Base-by-base conservation (phyloP, 2,888 invertebrate genomes). In the Agrotis exclamationis region DNA sequence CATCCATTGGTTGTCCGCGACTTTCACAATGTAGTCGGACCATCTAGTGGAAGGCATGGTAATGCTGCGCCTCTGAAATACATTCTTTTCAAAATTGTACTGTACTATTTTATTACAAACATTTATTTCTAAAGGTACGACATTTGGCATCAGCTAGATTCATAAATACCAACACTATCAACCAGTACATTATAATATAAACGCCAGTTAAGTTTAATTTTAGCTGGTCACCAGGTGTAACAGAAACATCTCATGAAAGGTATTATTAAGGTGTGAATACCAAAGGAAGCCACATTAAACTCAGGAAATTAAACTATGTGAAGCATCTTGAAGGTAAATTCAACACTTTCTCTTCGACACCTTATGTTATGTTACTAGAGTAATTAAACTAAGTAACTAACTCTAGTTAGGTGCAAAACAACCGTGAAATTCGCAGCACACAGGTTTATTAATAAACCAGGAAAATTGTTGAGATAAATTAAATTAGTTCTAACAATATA, bases 221-320 rank as follows among this genome's bases (percentile, higher is more conserved):
- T 11, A 50, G 5, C 3, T 45, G 6, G 13, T 20, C n/a, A 33
- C 16, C 39, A 48, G 1, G n/a, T 18, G 3, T 5, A 33, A 33
- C 14, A 33, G 44, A 53, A 48, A 50, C 44, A 3, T 69, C 18
- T 16, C 5, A 22, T n/a, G 45, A 45, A 44, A 28, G 53, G 24
- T 65, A 53, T 47, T 24, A 69, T 44, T 28, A 48, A 63, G 18
- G 33, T 74, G 48, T 54, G 14, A 70, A 76, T 71, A 62, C 44
- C 56, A 63, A 39, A 47, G 28, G 14, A 51, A 22, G 20, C 51
- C 59, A 62, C 57, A 71, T 67, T 67, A 57, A 63, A 33, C 22
- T 57, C 45, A 57, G 50, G 11, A 78, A 67, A 65, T 70, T 54
- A 60, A 81, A 60, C 65, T 63, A 77, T 66, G 50, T 60, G 24